A percentile compares a stretch with the other conserved stretches of the same genome.
Conservation (phyloP, 1,140 invertebrate genomes). For the Meloidogyne chitwoodi region DNA sequence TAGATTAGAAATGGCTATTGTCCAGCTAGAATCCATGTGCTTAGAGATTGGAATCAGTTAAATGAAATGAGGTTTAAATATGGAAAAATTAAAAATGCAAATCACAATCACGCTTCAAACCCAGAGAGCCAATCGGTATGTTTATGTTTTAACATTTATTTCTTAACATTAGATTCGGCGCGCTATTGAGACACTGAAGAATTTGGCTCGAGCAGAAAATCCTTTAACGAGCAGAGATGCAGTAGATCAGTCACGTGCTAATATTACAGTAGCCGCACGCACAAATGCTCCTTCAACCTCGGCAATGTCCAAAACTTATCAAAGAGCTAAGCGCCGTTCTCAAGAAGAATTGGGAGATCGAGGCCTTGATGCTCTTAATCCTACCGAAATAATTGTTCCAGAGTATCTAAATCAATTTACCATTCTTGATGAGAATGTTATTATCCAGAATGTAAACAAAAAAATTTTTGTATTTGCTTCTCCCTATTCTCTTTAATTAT, state of each 20-base stretch:
- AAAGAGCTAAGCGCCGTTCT: background rate
- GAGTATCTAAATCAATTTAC: background rate
- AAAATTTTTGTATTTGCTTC: slow-evolving; percentile 6
- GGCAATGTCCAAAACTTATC: background rate
- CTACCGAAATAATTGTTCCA: slow-evolving; percentile 6
- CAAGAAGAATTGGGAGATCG: background rate
- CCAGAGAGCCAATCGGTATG: background rate
- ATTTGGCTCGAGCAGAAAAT: background rate
- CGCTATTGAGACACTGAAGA: background rate
- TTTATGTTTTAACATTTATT: background rate
- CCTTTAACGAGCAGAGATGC: background rate
- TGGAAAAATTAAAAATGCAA: too few species aligned
- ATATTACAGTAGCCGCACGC: background rate
- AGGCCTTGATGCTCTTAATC: background rate
- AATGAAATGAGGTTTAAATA: too few species aligned
- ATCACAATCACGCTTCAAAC: background rate
- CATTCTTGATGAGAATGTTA: background rate
- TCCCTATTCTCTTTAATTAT: background rate
- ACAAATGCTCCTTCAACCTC: background rate
- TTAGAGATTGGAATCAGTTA: too few species aligned
- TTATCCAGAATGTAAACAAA: background rate
- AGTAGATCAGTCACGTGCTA: background rate
- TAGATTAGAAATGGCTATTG: too few species aligned
- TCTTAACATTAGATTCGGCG: background rate
- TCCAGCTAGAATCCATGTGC: too few species aligned